phyloP scores from a whole-genome alignment of 2,888 invertebrate genomes.

The Drosophila suboccidentalis region DNA sequence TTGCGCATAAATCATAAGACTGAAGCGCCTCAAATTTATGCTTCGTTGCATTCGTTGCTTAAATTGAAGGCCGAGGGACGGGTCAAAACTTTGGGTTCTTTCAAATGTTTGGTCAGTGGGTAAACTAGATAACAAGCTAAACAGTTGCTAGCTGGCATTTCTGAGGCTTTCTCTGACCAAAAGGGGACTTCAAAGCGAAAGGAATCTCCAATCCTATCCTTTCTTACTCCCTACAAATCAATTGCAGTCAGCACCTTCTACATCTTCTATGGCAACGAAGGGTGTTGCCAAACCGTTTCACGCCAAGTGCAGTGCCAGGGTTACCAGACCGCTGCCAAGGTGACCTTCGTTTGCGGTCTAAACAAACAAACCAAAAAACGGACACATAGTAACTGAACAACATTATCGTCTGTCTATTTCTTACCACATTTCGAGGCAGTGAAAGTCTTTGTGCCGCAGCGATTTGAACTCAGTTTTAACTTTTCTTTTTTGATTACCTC shows the following conservation, averaged over 20 bases:
- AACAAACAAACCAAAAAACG: conserved; percentile 49
- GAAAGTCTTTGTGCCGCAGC: conserved; percentile 7
- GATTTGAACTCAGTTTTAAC: background rate
- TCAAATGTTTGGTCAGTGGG: conserved; percentile 58
- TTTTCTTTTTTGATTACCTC: background rate
- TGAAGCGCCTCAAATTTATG: conserved; percentile 65
- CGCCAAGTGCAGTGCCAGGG: conserved; percentile 38
- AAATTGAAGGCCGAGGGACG: conserved; percentile 23
- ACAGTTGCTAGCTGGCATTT: conserved; percentile 17
- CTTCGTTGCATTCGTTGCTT: conserved; percentile 67
- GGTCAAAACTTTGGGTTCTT: background rate
- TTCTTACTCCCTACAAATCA: conserved; percentile 31
- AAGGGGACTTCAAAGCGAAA: conserved; percentile 1
- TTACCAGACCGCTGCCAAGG: conserved; percentile 61
- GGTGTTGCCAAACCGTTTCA: conserved; percentile 50
- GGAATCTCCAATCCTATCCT: background rate
- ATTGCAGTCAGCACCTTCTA: conserved; percentile 6
- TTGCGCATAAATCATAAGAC: conserved; percentile 70
- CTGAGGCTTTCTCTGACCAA: conserved; percentile 2
- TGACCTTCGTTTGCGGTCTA: conserved; percentile 64
- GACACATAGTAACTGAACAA: conserved; percentile 40
- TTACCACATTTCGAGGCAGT: conserved; percentile 27
- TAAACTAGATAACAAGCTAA: conserved; percentile 61
- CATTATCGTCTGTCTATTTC: background rate
- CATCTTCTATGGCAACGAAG: conserved; percentile 21